Evolutionary conservation across 2,113 vertebrate genomes (phyloP), one percentile per base, ranked within the genome.

Genomic region (Gopherus evgoodei): DNA sequence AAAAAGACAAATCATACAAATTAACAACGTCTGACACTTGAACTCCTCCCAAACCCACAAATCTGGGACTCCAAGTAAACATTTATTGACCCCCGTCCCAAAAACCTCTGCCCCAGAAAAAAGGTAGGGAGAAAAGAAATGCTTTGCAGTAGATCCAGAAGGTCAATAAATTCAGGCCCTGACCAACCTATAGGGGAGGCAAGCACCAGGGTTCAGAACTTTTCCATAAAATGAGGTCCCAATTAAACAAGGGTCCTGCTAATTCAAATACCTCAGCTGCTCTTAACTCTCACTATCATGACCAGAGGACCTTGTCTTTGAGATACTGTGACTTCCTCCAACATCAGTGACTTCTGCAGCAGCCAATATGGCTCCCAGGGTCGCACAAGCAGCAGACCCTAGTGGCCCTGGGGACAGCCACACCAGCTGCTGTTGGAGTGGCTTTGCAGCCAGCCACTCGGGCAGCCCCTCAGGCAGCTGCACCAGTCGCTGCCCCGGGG

Each of bases 11-110:
- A 94, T 85, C 52, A 62, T 0, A 1, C 44, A 90, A 91, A 94
- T 95, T 88, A 89, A 94, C 82, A 29, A 69, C 53, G 42, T 84
- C 91, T 83, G 69, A 88, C 94, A 96, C 90, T 56, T 11, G 29
- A 95, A 94, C 89, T 78, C 54, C 31, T 90, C 57, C 0, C 0
- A 2, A 56, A n/a, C 87, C 84, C 87, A 49, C 17, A 90, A 90
- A 93, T 94, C 21, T 22, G 35, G 52, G 52, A 72, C 49, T 0
- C 84, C 82, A 78, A 72, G 86, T 83, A 78, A 94, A 56, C 84
- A 93, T 89, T 96, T 82, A 94, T 16, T 50, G 13, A 50, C 14
- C 13, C 50, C 50, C 14, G 50, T 50, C 50, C 91, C 54, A 93
- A 78, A 83, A 94, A 96, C 44, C 8, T n/a, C 7, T 83, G 59